Conservation (phyloP, 1,140 invertebrate species). For the Mizuhopecten yessoensis region DNA sequence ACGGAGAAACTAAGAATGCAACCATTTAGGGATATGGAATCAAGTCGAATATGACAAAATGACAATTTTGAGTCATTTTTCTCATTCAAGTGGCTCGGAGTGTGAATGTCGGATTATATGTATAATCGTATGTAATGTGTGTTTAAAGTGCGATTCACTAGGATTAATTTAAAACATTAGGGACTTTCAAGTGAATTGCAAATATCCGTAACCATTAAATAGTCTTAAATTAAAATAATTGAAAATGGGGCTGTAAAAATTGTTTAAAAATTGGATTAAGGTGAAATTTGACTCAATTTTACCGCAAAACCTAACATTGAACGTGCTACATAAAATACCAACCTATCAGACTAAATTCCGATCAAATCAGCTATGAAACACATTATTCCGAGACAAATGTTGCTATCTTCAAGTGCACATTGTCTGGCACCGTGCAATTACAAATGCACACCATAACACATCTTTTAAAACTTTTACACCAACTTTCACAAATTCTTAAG, state of each 20-base stretch:
- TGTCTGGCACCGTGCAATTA: background rate
- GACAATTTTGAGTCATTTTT: too few species aligned
- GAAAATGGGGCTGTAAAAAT: background rate
- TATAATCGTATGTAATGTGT: too few species aligned
- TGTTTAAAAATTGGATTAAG: background rate
- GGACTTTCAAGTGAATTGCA: too few species aligned
- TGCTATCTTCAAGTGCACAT: conserved; percentile 24
- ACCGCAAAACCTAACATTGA: background rate
- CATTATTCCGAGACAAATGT: conserved; percentile 29
- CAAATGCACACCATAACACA: conserved; percentile 26
- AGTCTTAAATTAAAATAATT: background rate
- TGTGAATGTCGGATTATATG: too few species aligned
- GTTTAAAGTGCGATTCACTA: too few species aligned
- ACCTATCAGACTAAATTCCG: background rate
- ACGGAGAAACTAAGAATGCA: too few species aligned
- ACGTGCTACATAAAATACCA: background rate
- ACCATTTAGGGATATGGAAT: too few species aligned
- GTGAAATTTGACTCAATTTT: background rate
- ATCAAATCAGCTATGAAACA: background rate
- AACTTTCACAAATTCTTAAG: conserved; percentile 14
- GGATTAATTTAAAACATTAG: too few species aligned
- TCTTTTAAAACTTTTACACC: conserved; percentile 28
- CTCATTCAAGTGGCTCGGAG: too few species aligned
- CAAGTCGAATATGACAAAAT: too few species aligned
- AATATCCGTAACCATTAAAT: too few species aligned